Conservation (phyloP, 2,113 vertebrate species). For the Proteles cristata region DNA sequence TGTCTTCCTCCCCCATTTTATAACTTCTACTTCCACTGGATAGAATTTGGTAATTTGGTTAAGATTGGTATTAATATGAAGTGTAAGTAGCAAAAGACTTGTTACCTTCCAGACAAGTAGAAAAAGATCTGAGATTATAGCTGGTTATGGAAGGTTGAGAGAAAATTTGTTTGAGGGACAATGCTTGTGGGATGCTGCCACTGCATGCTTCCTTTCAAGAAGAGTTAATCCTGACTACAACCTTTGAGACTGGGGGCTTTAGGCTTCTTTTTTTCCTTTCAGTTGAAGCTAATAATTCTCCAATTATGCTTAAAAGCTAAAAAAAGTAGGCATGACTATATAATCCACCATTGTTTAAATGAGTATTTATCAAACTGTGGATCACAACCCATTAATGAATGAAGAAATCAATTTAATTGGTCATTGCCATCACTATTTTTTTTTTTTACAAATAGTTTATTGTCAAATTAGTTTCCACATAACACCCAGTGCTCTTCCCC, state of each 20-base stretch:
- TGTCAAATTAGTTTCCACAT: too few species aligned
- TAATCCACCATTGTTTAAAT: not conserved
- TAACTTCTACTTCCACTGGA: not conserved
- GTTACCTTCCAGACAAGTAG: not conserved
- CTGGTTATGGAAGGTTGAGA: not conserved
- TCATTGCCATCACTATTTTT: not conserved
- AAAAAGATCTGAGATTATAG: not conserved
- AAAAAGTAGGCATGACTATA: not conserved
- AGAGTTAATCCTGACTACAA: not conserved
- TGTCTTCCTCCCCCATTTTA: not conserved
- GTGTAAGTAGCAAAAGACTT: not conserved
- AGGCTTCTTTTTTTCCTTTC: not conserved
- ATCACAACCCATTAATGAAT: not conserved
- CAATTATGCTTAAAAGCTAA: not conserved
- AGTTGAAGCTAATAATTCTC: not conserved
- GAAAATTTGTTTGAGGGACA: not conserved
- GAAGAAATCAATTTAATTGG: slow-evolving; percentile 17
- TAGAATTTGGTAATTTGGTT: not conserved
- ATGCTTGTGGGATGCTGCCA: not conserved
- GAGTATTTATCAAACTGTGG: slow-evolving; percentile 4
- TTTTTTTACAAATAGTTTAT: too few species aligned
- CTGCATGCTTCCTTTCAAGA: not conserved
- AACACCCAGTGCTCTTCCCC: too few species aligned
- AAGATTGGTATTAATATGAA: not conserved
- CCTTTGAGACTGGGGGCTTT: not conserved